Evolutionary conservation across 1,140 invertebrate genomes (phyloP).

Genomic region (Cydia amplana): DNA sequence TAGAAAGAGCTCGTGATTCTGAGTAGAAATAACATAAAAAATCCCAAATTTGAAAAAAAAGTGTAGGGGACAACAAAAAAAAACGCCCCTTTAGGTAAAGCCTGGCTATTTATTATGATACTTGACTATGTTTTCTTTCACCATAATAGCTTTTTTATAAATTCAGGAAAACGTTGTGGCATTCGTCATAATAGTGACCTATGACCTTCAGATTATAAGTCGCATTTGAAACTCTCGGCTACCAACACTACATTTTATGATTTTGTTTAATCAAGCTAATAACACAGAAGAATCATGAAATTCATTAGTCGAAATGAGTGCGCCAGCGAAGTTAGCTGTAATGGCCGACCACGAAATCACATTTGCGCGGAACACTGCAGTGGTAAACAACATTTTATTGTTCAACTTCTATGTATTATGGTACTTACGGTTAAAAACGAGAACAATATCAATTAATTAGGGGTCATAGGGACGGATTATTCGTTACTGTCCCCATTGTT

Average conservation of each 20-base stretch:
- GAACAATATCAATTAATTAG: neutral
- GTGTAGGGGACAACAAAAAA: too few species aligned
- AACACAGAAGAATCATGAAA: neutral
- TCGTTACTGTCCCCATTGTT: neutral
- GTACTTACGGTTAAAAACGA: neutral
- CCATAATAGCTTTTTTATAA: too few species aligned
- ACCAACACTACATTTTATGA: neutral
- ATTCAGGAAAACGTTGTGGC: too few species aligned
- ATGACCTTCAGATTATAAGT: neutral
- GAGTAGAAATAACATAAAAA: too few species aligned
- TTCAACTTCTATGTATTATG: neutral
- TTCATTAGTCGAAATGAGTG: constrained; percentile 7
- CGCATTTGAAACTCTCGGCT: neutral
- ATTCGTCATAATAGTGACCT: too few species aligned
- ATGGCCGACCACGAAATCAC: constrained; percentile 21
- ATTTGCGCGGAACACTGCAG: constrained; percentile 1
- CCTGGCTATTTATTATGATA: too few species aligned
- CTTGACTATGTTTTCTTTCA: too few species aligned
- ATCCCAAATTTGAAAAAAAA: too few species aligned
- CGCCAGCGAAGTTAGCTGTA: neutral
- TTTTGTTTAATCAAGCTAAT: neutral
- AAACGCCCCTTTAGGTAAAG: too few species aligned
- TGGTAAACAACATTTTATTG: constrained; percentile 7
- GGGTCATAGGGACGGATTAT: neutral
- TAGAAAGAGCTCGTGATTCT: too few species aligned